Evolutionary conservation across 1,140 invertebrate species (phyloP), one percentile per base, ranked within the genome.

Genomic region (Musca domestica): DNA sequence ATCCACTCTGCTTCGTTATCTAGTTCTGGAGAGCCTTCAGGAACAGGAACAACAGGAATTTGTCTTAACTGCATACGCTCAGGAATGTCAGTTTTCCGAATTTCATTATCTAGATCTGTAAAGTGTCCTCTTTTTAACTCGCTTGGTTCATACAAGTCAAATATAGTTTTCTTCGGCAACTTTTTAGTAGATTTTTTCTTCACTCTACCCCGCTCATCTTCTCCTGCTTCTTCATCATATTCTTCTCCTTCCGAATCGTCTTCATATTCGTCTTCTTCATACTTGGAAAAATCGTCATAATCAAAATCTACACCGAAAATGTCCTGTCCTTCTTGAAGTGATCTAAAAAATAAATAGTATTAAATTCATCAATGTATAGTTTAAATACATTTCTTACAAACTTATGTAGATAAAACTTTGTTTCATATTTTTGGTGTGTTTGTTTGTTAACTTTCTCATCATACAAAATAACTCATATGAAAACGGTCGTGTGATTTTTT

Each of bases 281-380:
- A 94, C 77, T 94, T 92, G 30, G 91, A 90, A 84, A 98, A 96
- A 73, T 98, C 96, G 71, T 96, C 94, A 82, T 93, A 98, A 83
- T 99, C 96, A 85, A 99, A 98, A 81, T 99, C 95, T 20, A 98
- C 96, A 67, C 98, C 98, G 83, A 99, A 99, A 72, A 99, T 98
- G 78, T 99, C 98, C 83, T 99, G 96, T 64, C 98, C 98, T 84
- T 99, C 95, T 88, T 99, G 96, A 25, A 98, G 83, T 1, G 94
- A 93, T 5, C 92, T 93, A 58, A 46, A 66, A 48, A 51, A 51
- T 25, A 68, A 34, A 2, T 67, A 34, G 19, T 68, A n/a, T n/a
- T n/a, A n/a, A n/a, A n/a, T n/a, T n/a, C n/a, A n/a, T n/a, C n/a
- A n/a, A n/a, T n/a, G n/a, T n/a, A n/a, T n/a, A n/a, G n/a, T n/a